phyloP scores from a whole-genome alignment of 2,888 invertebrate species.

The Hipparchia sbordonii region DNA sequence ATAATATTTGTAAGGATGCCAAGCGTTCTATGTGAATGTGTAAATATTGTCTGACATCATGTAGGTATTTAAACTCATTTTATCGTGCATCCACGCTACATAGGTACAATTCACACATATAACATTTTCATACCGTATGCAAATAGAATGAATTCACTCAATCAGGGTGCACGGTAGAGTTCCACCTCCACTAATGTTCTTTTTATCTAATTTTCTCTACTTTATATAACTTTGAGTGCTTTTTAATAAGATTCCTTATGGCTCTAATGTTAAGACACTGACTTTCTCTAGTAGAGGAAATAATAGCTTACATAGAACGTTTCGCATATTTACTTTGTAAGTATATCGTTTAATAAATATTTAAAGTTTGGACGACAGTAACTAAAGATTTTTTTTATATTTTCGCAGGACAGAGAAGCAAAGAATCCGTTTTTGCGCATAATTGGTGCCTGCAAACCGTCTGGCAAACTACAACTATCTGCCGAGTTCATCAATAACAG shows the following conservation, averaged over 20 bases:
- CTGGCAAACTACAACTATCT: conserved; percentile 55
- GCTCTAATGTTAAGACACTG: too few relatives aligned
- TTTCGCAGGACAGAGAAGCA: conserved; percentile 66
- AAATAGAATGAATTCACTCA: not conserved
- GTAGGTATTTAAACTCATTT: not conserved
- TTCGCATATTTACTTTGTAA: not conserved
- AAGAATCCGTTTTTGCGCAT: conserved; percentile 59
- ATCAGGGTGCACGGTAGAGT: not conserved
- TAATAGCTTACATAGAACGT: not conserved
- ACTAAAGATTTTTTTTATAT: not conserved
- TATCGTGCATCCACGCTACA: not conserved
- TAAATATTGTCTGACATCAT: not conserved
- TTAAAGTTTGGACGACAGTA: not conserved
- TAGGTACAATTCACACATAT: not conserved
- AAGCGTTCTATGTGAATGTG: not conserved
- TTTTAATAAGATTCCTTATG: too few relatives aligned
- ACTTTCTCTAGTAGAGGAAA: too few relatives aligned
- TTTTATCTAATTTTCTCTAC: too few relatives aligned
- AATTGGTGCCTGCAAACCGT: conserved; percentile 67
- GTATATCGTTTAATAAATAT: not conserved
- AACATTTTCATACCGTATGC: not conserved
- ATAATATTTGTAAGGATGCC: not conserved
- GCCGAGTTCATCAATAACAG: conserved; percentile 49
- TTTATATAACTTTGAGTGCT: too few relatives aligned
- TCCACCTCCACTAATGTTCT: not conserved